These are phyloP conservation scores for Haliclona indistincta DNA, from an alignment of 37 sponge, comb jelly and placozoan species.

Conservation along the genomic window DNA sequence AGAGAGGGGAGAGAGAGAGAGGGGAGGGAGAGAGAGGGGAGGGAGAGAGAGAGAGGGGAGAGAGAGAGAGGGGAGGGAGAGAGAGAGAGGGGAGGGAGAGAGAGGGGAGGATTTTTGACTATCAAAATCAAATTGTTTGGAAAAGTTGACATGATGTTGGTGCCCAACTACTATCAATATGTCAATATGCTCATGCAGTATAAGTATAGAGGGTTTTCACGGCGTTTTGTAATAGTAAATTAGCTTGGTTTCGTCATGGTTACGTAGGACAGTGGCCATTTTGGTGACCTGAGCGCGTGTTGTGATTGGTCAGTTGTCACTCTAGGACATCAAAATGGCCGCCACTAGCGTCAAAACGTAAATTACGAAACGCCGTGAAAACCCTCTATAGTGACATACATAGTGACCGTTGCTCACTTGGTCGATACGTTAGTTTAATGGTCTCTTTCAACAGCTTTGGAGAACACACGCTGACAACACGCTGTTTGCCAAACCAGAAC, in stretches of 20 bases:
- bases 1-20: not conserved
- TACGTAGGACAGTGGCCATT: no score
- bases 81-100: not conserved
- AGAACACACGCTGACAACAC: slow-evolving; percentile 76
- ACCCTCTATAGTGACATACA: no score
- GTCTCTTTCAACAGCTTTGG: slow-evolving; percentile 78
- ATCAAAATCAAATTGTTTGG: not conserved
- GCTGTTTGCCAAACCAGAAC: slow-evolving; percentile 69
- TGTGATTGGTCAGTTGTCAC: no score
- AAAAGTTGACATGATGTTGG: not conserved
- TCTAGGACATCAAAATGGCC: no score
- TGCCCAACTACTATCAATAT: not conserved
- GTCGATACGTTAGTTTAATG: slow-evolving; percentile 62
- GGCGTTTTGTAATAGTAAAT: no score
- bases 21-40: not conserved
- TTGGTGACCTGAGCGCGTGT: no score
- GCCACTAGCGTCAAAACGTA: no score
- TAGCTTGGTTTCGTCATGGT: no score
- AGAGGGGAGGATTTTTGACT: not conserved
- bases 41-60: slow-evolving; percentile 8
- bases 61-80: not conserved
- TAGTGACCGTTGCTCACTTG: slow-evolving; percentile 72
- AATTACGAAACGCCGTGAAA: no score
- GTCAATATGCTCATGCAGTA: no score
- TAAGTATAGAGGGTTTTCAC: no score